Conservation (phyloP, 2,797 vertebrate species). For the Macroramphosus scolopax region DNA sequence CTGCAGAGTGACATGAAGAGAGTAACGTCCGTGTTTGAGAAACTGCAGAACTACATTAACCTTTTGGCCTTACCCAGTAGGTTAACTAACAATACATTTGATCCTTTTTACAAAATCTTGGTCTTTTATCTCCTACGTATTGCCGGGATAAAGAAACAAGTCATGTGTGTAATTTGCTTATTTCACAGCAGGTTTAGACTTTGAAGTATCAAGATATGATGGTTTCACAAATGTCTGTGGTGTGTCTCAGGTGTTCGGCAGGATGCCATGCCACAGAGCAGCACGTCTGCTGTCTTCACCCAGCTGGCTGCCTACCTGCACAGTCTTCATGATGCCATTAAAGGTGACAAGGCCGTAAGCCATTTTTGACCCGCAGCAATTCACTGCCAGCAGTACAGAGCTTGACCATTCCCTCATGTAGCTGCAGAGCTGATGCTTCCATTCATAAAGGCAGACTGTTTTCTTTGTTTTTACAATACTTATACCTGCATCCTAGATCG, state of each 20-base stretch:
- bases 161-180: neutral
- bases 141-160: no score
- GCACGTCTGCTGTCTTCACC: conserved; percentile 87
- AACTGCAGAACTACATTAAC: conserved; percentile 86
- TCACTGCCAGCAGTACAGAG: neutral
- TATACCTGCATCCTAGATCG: neutral
- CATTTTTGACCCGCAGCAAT: conserved; percentile 2
- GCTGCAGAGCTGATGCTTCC: neutral
- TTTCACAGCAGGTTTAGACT: neutral
- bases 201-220: conserved; percentile 6
- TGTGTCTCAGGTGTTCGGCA: conserved; percentile 83
- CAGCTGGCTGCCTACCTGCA: conserved; percentile 88
- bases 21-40: conserved; percentile 88
- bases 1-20: conserved; percentile 87
- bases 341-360: conserved; percentile 77
- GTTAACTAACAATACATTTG: conserved; percentile 57
- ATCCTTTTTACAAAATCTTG: neutral
- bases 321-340: conserved; percentile 86
- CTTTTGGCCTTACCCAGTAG: conserved; percentile 92
- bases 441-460: conserved; percentile 12
- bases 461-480: conserved; percentile 5
- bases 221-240: conserved; percentile 17
- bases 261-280: conserved; percentile 86
- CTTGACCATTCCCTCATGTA: no score
- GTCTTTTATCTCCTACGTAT: no score